Percentiles rank a stretch among this genome's conserved stretches.
Conservation (phyloP, 2,888 invertebrate genomes). For the Drosophila suboccidentalis region DNA sequence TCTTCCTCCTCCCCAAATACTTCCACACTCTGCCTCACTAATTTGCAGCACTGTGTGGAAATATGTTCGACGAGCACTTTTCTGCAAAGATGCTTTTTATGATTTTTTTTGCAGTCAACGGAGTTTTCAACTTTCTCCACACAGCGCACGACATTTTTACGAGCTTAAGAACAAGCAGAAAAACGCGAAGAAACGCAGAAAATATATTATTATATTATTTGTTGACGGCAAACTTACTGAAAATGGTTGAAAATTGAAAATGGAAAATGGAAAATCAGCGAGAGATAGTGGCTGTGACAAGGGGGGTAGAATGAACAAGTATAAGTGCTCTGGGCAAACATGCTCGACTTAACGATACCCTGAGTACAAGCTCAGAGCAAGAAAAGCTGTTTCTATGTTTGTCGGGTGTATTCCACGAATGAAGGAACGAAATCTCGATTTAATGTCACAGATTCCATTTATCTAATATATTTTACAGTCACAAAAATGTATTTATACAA, state of each 20-base stretch:
- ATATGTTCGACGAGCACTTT: conserved; percentile 24
- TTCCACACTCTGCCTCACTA: conserved; percentile 16
- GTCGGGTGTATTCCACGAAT: no score
- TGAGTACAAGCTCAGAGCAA: neutral
- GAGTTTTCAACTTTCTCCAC: conserved; percentile 27
- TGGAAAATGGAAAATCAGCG: conserved; percentile 57
- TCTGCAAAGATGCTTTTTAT: conserved; percentile 12
- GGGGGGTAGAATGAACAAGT: conserved; percentile 1
- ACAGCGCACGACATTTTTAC: conserved; percentile 14
- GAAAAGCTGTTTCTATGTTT: no score
- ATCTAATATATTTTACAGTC: no score
- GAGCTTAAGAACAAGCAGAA: conserved; percentile 29
- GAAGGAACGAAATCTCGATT: no score
- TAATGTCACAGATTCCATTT: no score
- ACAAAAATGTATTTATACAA: no score
- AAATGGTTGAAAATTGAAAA: conserved; percentile 61
- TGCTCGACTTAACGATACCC: neutral
- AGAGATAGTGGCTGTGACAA: conserved; percentile 45
- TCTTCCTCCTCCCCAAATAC: conserved; percentile 17
- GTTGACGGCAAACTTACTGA: conserved; percentile 43
- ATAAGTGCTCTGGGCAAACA: neutral
- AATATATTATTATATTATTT: conserved; percentile 35
- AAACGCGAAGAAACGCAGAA: conserved; percentile 4
- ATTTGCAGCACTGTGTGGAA: conserved; percentile 40
- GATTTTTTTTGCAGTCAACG: conserved; percentile 20